Base-by-base conservation (phyloP, 2,113 vertebrate genomes). In the Toxotes chatareus region DNA sequence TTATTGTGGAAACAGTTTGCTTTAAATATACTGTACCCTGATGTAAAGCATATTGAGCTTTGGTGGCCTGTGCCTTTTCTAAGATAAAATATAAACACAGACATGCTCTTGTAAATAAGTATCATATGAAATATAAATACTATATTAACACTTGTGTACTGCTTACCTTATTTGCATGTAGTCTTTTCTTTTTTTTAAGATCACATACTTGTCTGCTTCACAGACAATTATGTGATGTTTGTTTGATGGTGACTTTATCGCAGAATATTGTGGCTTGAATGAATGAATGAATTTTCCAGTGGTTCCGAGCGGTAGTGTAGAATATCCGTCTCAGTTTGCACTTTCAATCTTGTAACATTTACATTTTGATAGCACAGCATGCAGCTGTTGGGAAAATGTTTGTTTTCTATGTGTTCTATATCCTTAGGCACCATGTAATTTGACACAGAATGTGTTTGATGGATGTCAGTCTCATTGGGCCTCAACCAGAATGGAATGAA, bases 51-150 rank as follows among this genome's bases (percentile, higher is more conserved):
- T 49, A 7, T 61, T 44, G 31, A 65, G 5, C 4, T 82, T 55
- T 72, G 21, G 10, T n/a, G 38, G 36, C 7, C 1, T 44, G 65
- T 91, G 79, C 86, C 76, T 91, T 89, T 23, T 42, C 1, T 47
- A 44, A 46, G 21, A 53, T 12, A 32, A 3, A 27, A 34, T 51
- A 19, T 36, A 44, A 60, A 66, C 67, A 19, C 34, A 56, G 3
- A 34, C 63, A 11, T 63, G 12, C 7, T 62, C 3, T 74, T 92
- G 82, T 91, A 78, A 82, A 88, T 85, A 88, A 84, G 69, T 87
- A 77, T 57, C 1, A 72, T 75, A 72, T 32, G 2, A 82, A 12
- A 74, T 59, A 67, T 21, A 69, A 49, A 76, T 1, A 46, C 65
- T 72, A 21, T 84, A 40, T 63, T 40, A 47, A 68, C 10, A 47